phyloP scores from a whole-genome alignment of 2,797 vertebrate genomes.

The Sciurus vulgaris region DNA sequence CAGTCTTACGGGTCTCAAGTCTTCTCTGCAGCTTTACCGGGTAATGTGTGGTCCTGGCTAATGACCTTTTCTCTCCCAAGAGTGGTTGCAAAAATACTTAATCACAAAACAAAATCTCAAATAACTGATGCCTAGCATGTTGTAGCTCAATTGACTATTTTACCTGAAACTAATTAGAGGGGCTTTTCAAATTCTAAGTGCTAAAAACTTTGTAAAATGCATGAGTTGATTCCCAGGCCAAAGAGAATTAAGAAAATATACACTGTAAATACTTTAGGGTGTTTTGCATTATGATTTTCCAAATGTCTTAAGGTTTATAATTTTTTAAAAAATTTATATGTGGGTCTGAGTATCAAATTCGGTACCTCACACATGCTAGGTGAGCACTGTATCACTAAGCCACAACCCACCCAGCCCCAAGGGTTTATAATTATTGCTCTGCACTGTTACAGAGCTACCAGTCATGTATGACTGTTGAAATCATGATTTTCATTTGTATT shows the following conservation, averaged over 20 bases:
- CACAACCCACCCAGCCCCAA: no score
- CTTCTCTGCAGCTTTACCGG: constrained; percentile 91
- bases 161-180: constrained; percentile 11
- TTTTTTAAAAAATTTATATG: no score
- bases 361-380: no score
- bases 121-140: not conserved
- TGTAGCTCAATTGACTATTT: not conserved
- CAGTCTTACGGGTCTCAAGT: constrained; percentile 87
- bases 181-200: constrained; percentile 20
- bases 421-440: not conserved
- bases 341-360: no score
- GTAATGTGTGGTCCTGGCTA: constrained; percentile 84
- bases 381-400: no score
- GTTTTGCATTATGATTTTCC: not conserved
- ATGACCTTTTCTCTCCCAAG: not conserved
- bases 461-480: not conserved
- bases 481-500: not conserved
- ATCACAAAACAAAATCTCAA: constrained; percentile 32
- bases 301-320: not conserved
- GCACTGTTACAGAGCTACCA: not conserved
- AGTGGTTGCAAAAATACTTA: not conserved
- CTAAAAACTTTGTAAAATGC: constrained; percentile 15
- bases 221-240: constrained; percentile 15
- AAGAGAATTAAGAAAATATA: not conserved
- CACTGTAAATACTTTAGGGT: not conserved